phyloP scores from a whole-genome alignment of 2,113 vertebrate species.

The Nothocercus nigrocapillus region DNA sequence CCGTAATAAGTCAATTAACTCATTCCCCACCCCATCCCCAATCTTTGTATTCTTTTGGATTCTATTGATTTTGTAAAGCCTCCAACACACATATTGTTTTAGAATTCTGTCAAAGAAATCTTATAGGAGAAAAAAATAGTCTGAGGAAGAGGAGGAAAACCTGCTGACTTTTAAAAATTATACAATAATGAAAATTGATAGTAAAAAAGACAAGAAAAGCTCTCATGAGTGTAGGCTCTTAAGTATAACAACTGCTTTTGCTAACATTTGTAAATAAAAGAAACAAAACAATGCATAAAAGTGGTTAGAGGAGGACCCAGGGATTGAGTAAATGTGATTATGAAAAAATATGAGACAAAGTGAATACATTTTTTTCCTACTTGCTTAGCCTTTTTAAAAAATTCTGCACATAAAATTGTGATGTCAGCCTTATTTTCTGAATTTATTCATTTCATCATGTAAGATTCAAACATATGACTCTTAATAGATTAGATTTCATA shows the following conservation, averaged over 20 bases:
- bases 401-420: neutral
- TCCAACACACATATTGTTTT: neutral
- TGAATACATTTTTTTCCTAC: neutral
- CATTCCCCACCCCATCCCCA: neutral
- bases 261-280: neutral
- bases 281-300: neutral
- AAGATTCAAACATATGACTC: neutral
- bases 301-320: neutral
- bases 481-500: neutral
- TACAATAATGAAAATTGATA: neutral
- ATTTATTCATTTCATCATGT: constrained; percentile 1
- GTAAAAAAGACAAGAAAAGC: neutral
- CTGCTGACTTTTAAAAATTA: neutral
- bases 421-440: neutral
- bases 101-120: neutral
- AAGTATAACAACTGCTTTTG: neutral
- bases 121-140: neutral
- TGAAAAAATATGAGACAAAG: neutral
- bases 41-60: neutral
- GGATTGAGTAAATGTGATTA: neutral
- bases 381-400: neutral
- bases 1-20: neutral
- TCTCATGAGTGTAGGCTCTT: neutral
- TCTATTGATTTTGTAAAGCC: neutral
- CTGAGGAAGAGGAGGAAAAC: neutral